A percentile compares a stretch with the other conserved stretches of the same genome.
Evolutionary conservation across 2,888 invertebrate species (phyloP).

Genomic region (Allophyes oxyacanthae): DNA sequence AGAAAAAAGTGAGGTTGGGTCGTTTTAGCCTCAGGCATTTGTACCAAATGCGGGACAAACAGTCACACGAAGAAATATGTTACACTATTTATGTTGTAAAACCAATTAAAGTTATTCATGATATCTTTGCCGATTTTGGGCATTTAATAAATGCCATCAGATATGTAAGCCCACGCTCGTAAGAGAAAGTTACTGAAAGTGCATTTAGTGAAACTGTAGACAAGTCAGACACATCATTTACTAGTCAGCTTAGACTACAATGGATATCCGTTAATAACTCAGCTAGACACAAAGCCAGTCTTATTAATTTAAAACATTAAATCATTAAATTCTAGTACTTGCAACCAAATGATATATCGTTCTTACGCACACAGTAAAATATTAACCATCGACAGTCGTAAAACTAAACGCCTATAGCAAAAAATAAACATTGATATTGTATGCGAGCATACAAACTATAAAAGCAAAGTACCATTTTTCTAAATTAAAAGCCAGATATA

Average conservation of each 20-base stretch:
- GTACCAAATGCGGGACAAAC: slow-evolving; percentile 55
- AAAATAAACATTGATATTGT: slow-evolving; percentile 76
- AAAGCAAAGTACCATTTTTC: slow-evolving; percentile 77
- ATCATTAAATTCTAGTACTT: slow-evolving; percentile 47
- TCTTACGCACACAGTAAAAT: slow-evolving; percentile 42
- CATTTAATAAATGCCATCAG: slow-evolving; percentile 24
- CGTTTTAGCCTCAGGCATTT: slow-evolving; percentile 63
- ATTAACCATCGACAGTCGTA: slow-evolving; percentile 52
- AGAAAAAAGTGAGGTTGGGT: slow-evolving; percentile 61
- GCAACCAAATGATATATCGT: slow-evolving; percentile 39
- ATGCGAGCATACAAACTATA: slow-evolving; percentile 70
- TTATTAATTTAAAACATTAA: slow-evolving; percentile 51
- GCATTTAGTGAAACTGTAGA: slow-evolving; percentile 16
- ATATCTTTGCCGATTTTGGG: slow-evolving; percentile 35
- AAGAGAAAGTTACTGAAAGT: slow-evolving; percentile 27
- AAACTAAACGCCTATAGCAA: slow-evolving; percentile 75
- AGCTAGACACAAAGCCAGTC: slow-evolving; percentile 45
- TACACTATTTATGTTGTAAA: slow-evolving; percentile 70
- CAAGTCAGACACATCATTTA: slow-evolving; percentile 22
- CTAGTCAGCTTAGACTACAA: slow-evolving; percentile 37
- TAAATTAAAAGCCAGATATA: slow-evolving; percentile 83
- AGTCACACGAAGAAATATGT: slow-evolving; percentile 67
- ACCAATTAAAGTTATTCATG: slow-evolving; percentile 65
- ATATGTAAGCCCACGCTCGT: not conserved
- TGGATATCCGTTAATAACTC: slow-evolving; percentile 41